A percentile compares a stretch with the other conserved stretches of the same genome.
Conservation (phyloP, 1,140 invertebrate species). For the Zelostemma sp. region DNA sequence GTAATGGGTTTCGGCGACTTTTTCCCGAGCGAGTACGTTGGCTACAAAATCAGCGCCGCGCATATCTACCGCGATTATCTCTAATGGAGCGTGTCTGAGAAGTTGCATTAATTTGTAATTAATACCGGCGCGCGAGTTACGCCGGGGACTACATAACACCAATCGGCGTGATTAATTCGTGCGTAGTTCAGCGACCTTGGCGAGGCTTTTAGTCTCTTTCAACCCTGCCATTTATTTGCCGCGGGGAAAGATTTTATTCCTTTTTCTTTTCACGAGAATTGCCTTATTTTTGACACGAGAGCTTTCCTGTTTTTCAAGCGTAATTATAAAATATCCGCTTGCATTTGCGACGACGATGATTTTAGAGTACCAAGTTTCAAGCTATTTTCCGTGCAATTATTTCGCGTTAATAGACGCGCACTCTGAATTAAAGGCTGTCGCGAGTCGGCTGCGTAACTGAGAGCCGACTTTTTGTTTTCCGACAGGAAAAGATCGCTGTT, state of each 20-base stretch:
- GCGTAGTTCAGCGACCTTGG: conserved; percentile 44
- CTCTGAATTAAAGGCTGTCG: conserved; percentile 36
- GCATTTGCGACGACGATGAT: too few species aligned
- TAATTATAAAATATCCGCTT: too few species aligned
- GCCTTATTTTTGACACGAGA: too few species aligned
- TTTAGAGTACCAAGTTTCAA: not conserved
- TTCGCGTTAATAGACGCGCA: conserved; percentile 25
- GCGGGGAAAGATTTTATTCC: not conserved
- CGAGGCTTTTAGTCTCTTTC: conserved; percentile 14
- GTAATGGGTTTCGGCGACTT: conserved; percentile 16
- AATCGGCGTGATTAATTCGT: conserved; percentile 36
- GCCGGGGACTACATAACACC: conserved; percentile 19
- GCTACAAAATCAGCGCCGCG: conserved; percentile 14
- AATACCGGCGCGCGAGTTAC: conserved; percentile 38
- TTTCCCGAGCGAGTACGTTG: conserved; percentile 21
- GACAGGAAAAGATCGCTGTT: conserved; percentile 21
- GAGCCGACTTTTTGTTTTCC: conserved; percentile 28
- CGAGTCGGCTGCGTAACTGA: conserved; percentile 20
- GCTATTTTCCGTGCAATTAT: conserved; percentile 30
- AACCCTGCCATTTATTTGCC: not conserved
- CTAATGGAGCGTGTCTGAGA: conserved; percentile 55
- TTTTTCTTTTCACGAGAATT: too few species aligned
- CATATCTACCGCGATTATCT: conserved; percentile 51
- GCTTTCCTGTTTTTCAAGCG: too few species aligned
- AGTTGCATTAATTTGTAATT: conserved; percentile 62